Evolutionary conservation across 1,140 invertebrate species (phyloP), one percentile per base, ranked within the genome.

Genomic region (Neodiprion fabricii): DNA sequence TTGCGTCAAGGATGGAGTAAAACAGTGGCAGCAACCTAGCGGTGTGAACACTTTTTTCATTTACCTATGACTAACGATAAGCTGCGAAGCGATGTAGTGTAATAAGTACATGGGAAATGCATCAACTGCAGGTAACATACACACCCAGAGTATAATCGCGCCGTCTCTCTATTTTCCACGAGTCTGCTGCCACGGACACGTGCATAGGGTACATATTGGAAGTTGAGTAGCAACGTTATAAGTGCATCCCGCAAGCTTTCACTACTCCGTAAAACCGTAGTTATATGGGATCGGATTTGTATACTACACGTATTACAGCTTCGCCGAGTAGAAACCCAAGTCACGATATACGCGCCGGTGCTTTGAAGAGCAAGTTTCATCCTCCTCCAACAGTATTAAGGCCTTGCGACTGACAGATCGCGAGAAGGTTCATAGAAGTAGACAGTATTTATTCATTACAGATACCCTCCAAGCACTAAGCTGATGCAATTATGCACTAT

Each of bases 281-380:
- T 3, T 61, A 61, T 61, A 17, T 17, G 28, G 28, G 28, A 61
- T 8, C 53, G n/a, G 53, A 61, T 17, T 14, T 12, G n/a, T 61
- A 61, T 61, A 14, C 9, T 61, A 12, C 53, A 12, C 53, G 53
- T 61, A 61, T 61, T 9, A 14, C n/a, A 61, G n/a, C 53, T 14
- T 61, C 53, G n/a, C 53, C 53, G 11, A 17, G 53, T 61, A 61
- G 11, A 61, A 61, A 61, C n/a, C 53, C 53, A 17, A 61, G 53
- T 61, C 53, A 61, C 53, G 53, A 61, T 61, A 61, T 61, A 12
- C n/a, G 53, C 53, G 53, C 53, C 11, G 28, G 28, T 5, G 53
- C 53, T 61, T 61, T 61, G 53, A 61, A 61, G 53, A 61, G 53
- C 53, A 61, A 61, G 53, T 61, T 61, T 61, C 53, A 61, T 61